A percentile compares a stretch with the other conserved stretches of the same genome.
Conservation (phyloP, 2,797 vertebrate species). For the Erpetoichthys calabaricus region DNA sequence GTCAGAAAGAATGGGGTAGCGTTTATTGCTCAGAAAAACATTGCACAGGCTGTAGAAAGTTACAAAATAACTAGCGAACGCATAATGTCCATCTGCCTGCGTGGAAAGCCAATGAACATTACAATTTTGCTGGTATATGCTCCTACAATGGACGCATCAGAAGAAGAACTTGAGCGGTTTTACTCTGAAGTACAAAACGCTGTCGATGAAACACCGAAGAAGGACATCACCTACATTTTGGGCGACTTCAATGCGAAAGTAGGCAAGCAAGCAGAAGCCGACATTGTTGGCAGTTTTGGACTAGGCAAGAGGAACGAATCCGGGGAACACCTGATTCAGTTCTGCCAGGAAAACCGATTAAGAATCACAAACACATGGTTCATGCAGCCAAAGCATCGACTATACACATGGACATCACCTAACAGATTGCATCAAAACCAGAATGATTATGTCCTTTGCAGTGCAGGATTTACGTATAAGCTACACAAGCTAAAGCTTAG, state of each 20-base stretch:
- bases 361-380: neutral
- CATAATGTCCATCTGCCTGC: neutral
- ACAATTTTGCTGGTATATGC: neutral
- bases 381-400: neutral
- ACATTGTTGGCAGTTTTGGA: neutral
- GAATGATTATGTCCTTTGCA: neutral
- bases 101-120: neutral
- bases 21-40: neutral
- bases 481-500: too few species aligned
- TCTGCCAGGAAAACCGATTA: neutral
- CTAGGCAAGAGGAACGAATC: neutral
- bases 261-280: neutral
- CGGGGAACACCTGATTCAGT: neutral
- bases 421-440: neutral
- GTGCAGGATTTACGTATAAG: too few species aligned
- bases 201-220: neutral
- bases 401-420: neutral
- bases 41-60: neutral
- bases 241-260: neutral
- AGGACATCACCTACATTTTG: neutral
- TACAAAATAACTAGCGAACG: neutral
- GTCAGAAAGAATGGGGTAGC: neutral
- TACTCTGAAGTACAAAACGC: neutral
- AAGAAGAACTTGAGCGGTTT: neutral
- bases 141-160: neutral